A percentile compares a stretch with the other conserved stretches of the same genome.
Evolutionary conservation across 2,113 vertebrate species (phyloP).

Genomic region (Sapayoa aenigma): DNA sequence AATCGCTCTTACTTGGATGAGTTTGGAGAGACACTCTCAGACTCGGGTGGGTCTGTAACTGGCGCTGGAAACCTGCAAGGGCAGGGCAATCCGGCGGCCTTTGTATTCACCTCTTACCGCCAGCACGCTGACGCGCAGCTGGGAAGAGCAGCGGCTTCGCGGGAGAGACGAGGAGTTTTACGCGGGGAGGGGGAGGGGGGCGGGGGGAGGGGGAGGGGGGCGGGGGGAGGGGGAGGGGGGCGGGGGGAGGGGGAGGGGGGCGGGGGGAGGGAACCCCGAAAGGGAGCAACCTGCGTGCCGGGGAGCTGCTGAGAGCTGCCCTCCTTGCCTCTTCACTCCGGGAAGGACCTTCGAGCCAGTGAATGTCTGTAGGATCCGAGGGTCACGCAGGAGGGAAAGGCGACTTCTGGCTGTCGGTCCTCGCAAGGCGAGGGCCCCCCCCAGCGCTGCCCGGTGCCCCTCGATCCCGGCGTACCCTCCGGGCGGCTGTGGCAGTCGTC

Average conservation of each 20-base stretch:
- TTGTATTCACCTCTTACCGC: background rate
- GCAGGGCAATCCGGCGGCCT: background rate
- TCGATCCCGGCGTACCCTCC: background rate
- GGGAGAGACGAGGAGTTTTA: background rate
- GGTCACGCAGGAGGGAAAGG: background rate
- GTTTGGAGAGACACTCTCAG: background rate
- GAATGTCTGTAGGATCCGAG: background rate
- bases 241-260: no score
- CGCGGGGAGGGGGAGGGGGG: fast-evolving
- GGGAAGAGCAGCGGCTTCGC: background rate
- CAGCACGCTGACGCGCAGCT: fast-evolving
- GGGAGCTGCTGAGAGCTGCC: no score
- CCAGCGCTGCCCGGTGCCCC: background rate
- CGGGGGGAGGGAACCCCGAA: no score
- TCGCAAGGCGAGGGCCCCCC: background rate
- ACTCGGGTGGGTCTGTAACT: background rate
- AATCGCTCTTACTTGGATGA: background rate
- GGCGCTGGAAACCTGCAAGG: background rate
- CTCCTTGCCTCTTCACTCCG: fast-evolving
- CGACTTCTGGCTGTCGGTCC: background rate
- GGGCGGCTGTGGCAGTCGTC: background rate
- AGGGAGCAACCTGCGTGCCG: fast-evolving
- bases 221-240: no score
- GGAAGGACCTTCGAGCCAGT: background rate
- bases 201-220: no score